Base-by-base conservation (phyloP, 2,113 vertebrate species). In the Progne subis region DNA sequence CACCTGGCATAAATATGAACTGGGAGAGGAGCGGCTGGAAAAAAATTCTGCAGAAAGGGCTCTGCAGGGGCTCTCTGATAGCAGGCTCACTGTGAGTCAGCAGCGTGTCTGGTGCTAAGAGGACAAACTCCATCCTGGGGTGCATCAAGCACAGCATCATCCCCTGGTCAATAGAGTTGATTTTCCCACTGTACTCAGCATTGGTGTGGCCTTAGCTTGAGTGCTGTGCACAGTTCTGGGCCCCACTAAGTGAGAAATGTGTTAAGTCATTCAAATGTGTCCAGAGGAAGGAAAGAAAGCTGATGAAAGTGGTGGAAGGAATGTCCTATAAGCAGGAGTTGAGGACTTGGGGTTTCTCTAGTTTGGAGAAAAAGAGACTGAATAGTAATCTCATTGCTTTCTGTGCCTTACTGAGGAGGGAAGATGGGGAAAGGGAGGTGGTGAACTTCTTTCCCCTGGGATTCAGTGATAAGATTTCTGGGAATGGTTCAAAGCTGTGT, bases 141-240 rank as follows among this genome's bases (percentile, higher is more conserved):
- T 14, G 1, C 19, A 44, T 16, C 44, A 49, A 57, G 60, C 4
- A 24, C 6, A 12, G 11, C 3, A 16, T 26, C 57, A 32, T 16
- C 9, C 29, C 7, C 14, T 1, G 0, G 4, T 28, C 44, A 59
- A 49, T 47, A 43, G 20, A 6, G 1, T 12, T 18, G 11, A 14
- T 69, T 31, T 23, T 55, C 28, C 9, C 0, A 0, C 15, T 69
- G 2, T 32, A 21, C 59, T 74, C 31, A 82, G 11, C 7, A 0
- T 1, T 55, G 31, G 4, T 55, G 46, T 2, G 3, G 19, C n/a
- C 25, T 63, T 23, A 59, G 6, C 24, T 75, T 2, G 34, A 53
- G 20, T n/a, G 14, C 17, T 43, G 14, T 25, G 47, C 18, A 16
- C 18, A 29, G 13, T 25, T 75, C 28, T 50, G 61, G 41, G 15